phyloP scores from a whole-genome alignment of 2,797 vertebrate genomes.

The Vespertilio murinus region DNA sequence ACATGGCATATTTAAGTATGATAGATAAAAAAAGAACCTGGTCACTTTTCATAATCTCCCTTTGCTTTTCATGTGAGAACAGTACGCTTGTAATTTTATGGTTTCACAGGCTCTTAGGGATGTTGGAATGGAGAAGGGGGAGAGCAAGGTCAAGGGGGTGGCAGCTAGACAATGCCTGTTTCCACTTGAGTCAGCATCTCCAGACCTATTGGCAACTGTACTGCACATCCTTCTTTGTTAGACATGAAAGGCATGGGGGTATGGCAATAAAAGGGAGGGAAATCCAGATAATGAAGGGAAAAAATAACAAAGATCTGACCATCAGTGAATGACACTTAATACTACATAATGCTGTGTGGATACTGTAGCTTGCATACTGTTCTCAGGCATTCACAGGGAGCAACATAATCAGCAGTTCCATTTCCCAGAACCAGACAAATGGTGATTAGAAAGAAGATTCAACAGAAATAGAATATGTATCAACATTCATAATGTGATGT shows the following conservation, averaged over 20 bases:
- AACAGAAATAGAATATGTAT: slow-evolving; percentile 35
- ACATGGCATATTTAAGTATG: slow-evolving; percentile 21
- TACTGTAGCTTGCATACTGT: background rate
- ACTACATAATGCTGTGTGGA: background rate
- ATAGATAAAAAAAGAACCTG: slow-evolving; percentile 47
- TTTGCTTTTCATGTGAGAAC: background rate
- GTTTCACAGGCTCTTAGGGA: background rate
- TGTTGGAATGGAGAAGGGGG: background rate
- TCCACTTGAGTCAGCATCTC: background rate
- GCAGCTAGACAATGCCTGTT: background rate
- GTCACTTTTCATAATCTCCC: background rate
- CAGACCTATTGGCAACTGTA: background rate
- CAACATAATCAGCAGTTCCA: background rate
- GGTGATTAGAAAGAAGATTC: slow-evolving; percentile 16
- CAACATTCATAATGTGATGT: background rate
- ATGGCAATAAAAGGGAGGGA: background rate
- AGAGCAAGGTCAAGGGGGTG: background rate
- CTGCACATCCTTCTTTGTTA: background rate
- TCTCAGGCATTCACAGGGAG: background rate
- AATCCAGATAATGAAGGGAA: background rate
- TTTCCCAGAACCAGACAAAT: slow-evolving; percentile 15
- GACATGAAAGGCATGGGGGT: background rate
- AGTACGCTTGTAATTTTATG: background rate
- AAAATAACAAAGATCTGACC: background rate
- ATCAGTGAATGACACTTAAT: background rate